A percentile compares a stretch with the other conserved stretches of the same genome.
phyloP scores from a whole-genome alignment of 2,113 vertebrate genomes.

The Chaenogobius annularis region DNA sequence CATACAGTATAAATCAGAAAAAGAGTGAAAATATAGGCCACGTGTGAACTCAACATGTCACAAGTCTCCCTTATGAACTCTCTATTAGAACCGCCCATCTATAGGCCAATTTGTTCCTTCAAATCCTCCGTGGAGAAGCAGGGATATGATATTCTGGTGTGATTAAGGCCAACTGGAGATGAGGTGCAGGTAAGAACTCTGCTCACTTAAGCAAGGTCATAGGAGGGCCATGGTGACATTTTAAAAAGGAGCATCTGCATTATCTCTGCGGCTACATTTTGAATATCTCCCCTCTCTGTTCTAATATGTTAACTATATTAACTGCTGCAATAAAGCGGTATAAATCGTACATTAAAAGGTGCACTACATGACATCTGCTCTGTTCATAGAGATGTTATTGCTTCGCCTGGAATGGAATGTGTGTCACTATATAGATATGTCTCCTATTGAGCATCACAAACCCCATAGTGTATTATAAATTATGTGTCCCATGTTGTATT shows the following conservation, averaged over 20 bases:
- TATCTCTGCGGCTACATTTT: slow-evolving; percentile 1
- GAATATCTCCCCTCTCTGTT: background rate
- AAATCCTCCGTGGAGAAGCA: background rate
- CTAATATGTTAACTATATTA: background rate
- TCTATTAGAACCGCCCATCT: background rate
- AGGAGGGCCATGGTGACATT: slow-evolving; percentile 5
- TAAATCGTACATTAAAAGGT: background rate
- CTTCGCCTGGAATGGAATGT: background rate
- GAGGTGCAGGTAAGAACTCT: background rate
- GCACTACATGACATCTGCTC: background rate
- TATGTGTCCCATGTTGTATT: too few species aligned
- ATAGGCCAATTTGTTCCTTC: background rate
- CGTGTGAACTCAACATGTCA: background rate
- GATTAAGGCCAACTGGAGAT: slow-evolving; percentile 13
- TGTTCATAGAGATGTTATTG: background rate
- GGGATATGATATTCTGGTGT: background rate
- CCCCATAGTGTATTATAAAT: background rate
- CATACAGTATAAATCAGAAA: background rate
- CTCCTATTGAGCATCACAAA: too few species aligned
- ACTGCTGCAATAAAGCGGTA: background rate
- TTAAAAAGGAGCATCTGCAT: slow-evolving; percentile 8
- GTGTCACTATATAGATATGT: too few species aligned
- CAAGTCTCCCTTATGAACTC: background rate
- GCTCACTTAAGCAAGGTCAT: slow-evolving; percentile 1
- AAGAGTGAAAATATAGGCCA: background rate